Evolutionary conservation across 2,888 invertebrate genomes (phyloP).

Genomic region (Oscheius sp.): DNA sequence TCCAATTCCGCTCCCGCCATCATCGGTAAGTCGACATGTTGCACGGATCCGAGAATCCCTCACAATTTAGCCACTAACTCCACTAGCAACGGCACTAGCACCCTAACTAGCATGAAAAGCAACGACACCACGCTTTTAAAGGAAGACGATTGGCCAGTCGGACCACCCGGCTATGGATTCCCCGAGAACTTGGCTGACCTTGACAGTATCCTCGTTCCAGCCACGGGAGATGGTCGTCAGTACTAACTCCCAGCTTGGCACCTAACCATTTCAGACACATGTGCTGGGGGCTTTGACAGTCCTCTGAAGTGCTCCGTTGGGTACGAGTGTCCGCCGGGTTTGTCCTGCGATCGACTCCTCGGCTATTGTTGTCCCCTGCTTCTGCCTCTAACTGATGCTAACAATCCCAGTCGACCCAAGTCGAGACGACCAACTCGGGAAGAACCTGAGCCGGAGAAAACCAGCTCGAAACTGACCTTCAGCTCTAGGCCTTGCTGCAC

Average conservation of each 20-base stretch:
- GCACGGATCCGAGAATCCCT: background rate
- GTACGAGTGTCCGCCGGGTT: slow-evolving; percentile 65
- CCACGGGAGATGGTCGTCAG: slow-evolving; percentile 67
- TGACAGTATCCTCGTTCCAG: slow-evolving; percentile 65
- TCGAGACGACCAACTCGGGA: slow-evolving; percentile 28
- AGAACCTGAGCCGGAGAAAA: background rate
- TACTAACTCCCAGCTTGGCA: slow-evolving; percentile 10
- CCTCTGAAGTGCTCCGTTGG: slow-evolving; percentile 55
- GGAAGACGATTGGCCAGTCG: slow-evolving; percentile 64
- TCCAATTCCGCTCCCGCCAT: slow-evolving; percentile 42
- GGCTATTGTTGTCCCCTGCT: slow-evolving; percentile 69
- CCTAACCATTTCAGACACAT: slow-evolving; percentile 49
- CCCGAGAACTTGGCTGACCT: slow-evolving; percentile 61
- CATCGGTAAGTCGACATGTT: slow-evolving; percentile 45
- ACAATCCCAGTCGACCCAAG: slow-evolving; percentile 42
- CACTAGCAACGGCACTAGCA: slow-evolving; percentile 34
- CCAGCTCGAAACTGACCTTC: background rate
- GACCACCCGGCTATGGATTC: slow-evolving; percentile 65
- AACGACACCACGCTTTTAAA: slow-evolving; percentile 37
- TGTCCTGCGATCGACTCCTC: slow-evolving; percentile 64
- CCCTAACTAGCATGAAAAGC: slow-evolving; percentile 9
- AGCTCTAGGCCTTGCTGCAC: slow-evolving; percentile 27
- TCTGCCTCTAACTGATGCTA: slow-evolving; percentile 62
- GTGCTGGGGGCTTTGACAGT: slow-evolving; percentile 65
- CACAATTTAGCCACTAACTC: slow-evolving; percentile 12